phyloP scores from a whole-genome alignment of 2,797 vertebrate species.

The Catostomus latipinnis region DNA sequence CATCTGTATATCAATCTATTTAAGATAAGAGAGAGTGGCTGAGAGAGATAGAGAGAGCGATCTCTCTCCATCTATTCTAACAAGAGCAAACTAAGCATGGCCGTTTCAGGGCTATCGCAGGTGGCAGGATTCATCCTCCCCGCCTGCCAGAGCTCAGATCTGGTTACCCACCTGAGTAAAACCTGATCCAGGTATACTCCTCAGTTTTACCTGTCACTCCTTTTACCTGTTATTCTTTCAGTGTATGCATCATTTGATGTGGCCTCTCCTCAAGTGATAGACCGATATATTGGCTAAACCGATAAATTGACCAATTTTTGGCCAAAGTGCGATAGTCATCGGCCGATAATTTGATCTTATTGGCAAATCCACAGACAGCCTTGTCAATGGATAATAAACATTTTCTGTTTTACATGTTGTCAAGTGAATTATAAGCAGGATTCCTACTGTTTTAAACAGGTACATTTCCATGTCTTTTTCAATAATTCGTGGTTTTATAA shows the following conservation, averaged over 20 bases:
- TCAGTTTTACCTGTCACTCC: conserved; percentile 8
- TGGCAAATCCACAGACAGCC: neutral
- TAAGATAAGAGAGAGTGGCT: conserved; percentile 4
- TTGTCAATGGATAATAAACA: neutral
- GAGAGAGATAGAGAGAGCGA: neutral
- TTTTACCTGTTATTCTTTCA: neutral
- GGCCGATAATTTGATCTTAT: neutral
- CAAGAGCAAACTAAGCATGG: conserved; percentile 1
- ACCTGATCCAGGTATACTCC: conserved; percentile 42
- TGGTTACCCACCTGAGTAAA: conserved; percentile 32
- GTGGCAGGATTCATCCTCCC: conserved; percentile 13
- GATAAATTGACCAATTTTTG: neutral
- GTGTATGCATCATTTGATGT: neutral
- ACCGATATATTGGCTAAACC: neutral
- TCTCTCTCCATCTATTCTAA: neutral
- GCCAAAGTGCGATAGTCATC: neutral
- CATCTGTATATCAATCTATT: conserved; percentile 26
- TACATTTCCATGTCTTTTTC: too few relatives aligned
- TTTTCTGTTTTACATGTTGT: neutral
- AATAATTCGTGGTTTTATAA: too few relatives aligned
- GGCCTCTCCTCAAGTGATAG: neutral
- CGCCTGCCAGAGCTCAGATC: conserved; percentile 38
- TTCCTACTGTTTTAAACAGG: too few relatives aligned
- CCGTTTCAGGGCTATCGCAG: conserved; percentile 13
- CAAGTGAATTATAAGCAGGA: neutral